Percentiles rank a stretch among this genome's conserved stretches.
phyloP scores from a whole-genome alignment of 2,888 invertebrate species.

The Hirudinaria manillensis region DNA sequence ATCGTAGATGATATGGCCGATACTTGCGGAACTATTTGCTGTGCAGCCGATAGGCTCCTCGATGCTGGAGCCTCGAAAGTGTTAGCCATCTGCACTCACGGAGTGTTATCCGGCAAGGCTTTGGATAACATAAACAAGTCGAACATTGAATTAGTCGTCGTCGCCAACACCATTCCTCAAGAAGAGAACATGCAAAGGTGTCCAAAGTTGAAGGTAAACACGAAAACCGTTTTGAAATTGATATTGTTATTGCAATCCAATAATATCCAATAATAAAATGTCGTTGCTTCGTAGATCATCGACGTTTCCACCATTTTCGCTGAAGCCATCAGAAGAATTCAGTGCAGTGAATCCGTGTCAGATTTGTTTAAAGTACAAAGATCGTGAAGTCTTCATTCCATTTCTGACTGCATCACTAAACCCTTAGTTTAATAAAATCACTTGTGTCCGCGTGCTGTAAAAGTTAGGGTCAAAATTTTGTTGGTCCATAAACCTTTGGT shows the following conservation, averaged over 20 bases:
- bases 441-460: no score
- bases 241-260: no score
- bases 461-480: no score
- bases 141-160: constrained; percentile 84
- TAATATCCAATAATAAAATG: no score
- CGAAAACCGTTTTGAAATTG: neutral
- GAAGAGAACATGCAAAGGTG: constrained; percentile 87
- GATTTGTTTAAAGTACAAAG: constrained; percentile 51
- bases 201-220: constrained; percentile 70
- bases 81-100: constrained; percentile 87
- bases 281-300: constrained; percentile 71
- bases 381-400: no score
- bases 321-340: constrained; percentile 94
- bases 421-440: no score
- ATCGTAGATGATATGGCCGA: constrained; percentile 95
- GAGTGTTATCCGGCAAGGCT: constrained; percentile 90
- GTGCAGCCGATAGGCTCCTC: constrained; percentile 82
- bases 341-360: constrained; percentile 96
- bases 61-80: constrained; percentile 81
- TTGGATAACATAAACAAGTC: constrained; percentile 79
- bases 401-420: no score
- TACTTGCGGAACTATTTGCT: constrained; percentile 87
- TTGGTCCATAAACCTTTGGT: no score
- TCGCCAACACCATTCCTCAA: constrained; percentile 92
- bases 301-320: constrained; percentile 99